Evolutionary conservation across 2,113 vertebrate genomes (phyloP), one percentile per base, ranked within the genome.

Genomic region (Platysternon megacephalum): DNA sequence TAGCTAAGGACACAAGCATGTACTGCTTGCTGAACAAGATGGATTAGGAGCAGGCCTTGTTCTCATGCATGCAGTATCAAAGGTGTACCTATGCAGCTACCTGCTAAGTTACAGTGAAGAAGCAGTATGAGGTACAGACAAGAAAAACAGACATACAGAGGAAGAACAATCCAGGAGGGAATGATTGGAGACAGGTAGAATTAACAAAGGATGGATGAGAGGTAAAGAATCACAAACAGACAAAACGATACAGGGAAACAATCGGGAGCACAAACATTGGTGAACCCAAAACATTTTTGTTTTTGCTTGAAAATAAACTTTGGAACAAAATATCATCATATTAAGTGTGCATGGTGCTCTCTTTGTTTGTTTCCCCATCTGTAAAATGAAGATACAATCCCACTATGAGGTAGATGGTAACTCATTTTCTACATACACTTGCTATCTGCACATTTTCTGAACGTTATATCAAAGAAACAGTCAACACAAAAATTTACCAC

Each of bases 101-200:
- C 6, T 39, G n/a, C 85, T 68, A 12, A 21, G 35, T 42, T 1
- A 26, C 3, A 56, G 21, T 61, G 49, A 42, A 78, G 56, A 14
- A 46, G 14, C 44, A 79, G 28, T 8, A 32, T 5, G 11, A 49
- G 29, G 48, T 1, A 91, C 26, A 46, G 7, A 46, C 24, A 28
- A 46, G 35, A n/a, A 87, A 82, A 5, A n/a, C 12, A 3, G 12
- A 2, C 1, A 4, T 0, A 72, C 0, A 56, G 32, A 26, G n/a
- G 74, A 28, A 19, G 35, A 12, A 7, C 3, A 2, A 24, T 12
- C 9, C 1, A 13, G 29, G 1, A 21, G 46, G 49, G 0, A 32
- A n/a, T 11, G 52, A 80, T 0, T 55, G 42, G 5, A 51, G 52
- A 29, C 65, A 44, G 1, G 46, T 51, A 46, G 6, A 56, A 53